phyloP scores from a whole-genome alignment of 2,888 invertebrate species.

The Miltochrista miniata region DNA sequence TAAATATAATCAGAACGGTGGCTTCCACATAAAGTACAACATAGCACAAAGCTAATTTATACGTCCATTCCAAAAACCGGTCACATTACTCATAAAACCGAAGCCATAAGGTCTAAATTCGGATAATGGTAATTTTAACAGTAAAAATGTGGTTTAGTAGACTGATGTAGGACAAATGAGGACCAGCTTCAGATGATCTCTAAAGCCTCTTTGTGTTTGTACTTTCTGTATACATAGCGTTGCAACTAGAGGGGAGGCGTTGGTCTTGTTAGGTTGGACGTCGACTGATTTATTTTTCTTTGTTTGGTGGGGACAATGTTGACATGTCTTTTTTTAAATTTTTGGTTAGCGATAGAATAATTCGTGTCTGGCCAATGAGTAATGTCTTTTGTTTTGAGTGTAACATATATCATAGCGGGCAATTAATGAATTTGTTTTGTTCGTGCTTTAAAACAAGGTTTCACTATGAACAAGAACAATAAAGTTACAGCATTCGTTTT shows the following conservation, averaged over 20 bases:
- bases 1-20: constrained; percentile 54
- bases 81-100: constrained; percentile 28
- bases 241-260: constrained; percentile 45
- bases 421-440: constrained; percentile 24
- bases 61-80: constrained; percentile 11
- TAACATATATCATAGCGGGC: constrained; percentile 35
- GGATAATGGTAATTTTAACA: constrained; percentile 39
- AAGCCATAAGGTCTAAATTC: constrained; percentile 53
- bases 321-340: constrained; percentile 62
- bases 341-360: constrained; percentile 41
- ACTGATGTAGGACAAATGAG: constrained; percentile 57
- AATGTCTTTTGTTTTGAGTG: constrained; percentile 39
- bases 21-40: constrained; percentile 33
- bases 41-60: constrained; percentile 23
- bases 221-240: constrained; percentile 40
- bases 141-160: constrained; percentile 53
- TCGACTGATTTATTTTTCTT: constrained; percentile 78
- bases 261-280: constrained; percentile 45
- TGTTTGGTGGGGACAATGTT: constrained; percentile 75
- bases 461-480: not conserved
- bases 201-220: constrained; percentile 64
- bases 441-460: constrained; percentile 11
- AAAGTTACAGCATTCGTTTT: no score
- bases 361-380: constrained; percentile 44
- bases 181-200: constrained; percentile 47